Evolutionary conservation across 2,797 vertebrate species (phyloP).

Genomic region (Chelon auratus): DNA sequence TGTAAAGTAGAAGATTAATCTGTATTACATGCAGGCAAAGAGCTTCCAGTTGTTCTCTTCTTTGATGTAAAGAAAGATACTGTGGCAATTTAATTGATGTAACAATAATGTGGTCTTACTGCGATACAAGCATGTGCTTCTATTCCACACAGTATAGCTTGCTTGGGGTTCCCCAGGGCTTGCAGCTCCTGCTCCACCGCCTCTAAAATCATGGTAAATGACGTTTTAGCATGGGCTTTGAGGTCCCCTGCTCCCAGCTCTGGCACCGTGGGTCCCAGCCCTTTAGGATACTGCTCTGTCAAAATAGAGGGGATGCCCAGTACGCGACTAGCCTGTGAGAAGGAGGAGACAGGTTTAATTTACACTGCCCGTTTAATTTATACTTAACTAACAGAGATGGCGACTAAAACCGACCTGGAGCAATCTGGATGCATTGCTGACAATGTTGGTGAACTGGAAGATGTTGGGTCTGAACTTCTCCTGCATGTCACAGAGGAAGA

Average conservation of each 20-base stretch:
- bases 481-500: conserved; percentile 94
- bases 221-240: conserved; percentile 85
- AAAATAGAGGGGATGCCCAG: conserved; percentile 86
- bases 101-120: conserved; percentile 72
- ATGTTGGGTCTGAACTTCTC: conserved; percentile 90
- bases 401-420: conserved; percentile 83
- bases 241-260: conserved; percentile 88
- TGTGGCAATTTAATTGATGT: background rate
- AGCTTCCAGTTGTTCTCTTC: background rate
- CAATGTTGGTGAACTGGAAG: conserved; percentile 89
- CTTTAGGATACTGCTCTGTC: conserved; percentile 93
- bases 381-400: background rate
- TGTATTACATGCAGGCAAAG: background rate
- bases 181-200: conserved; percentile 80
- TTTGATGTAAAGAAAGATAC: background rate
- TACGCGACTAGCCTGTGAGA: conserved; percentile 82
- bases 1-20: too few species aligned
- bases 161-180: conserved; percentile 82
- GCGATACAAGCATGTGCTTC: conserved; percentile 92
- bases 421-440: conserved; percentile 88
- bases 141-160: conserved; percentile 91
- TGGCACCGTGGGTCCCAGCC: conserved; percentile 90
- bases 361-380: background rate
- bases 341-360: background rate
- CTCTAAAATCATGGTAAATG: conserved; percentile 90